phyloP scores from a whole-genome alignment of 2,797 vertebrate genomes.

The Anniella stebbinsi region DNA sequence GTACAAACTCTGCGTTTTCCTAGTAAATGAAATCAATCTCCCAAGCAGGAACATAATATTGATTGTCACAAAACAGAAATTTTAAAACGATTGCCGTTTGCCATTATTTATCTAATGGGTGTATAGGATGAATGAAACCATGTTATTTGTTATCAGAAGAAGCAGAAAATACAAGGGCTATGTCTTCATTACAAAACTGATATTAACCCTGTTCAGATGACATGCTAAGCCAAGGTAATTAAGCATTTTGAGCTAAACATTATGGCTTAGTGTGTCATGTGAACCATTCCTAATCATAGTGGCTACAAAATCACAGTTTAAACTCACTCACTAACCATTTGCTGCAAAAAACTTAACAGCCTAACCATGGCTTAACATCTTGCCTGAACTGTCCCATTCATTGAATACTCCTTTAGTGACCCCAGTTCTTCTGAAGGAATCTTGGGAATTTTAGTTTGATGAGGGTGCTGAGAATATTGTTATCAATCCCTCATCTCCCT shows the following conservation, averaged over 20 bases:
- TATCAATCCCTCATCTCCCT: background rate
- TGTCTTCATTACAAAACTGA: too few relatives aligned
- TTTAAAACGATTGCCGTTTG: background rate
- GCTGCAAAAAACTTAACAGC: too few relatives aligned
- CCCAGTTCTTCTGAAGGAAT: background rate
- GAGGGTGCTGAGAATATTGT: background rate
- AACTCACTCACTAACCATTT: too few relatives aligned
- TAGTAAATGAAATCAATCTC: slow-evolving; percentile 12
- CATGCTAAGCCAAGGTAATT: too few relatives aligned
- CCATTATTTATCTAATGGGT: background rate
- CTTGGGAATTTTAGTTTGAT: background rate
- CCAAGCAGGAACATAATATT: background rate
- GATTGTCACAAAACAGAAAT: background rate
- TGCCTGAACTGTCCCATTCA: background rate
- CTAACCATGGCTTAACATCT: too few relatives aligned
- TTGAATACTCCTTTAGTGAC: background rate
- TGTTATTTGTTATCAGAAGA: background rate
- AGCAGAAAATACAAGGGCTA: background rate
- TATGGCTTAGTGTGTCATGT: too few relatives aligned
- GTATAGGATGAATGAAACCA: background rate
- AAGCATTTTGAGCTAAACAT: too few relatives aligned
- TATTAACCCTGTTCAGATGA: too few relatives aligned
- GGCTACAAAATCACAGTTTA: too few relatives aligned
- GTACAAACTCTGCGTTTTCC: slow-evolving; percentile 50
- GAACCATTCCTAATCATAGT: too few relatives aligned